A percentile compares a stretch with the other conserved stretches of the same genome.
phyloP scores from a whole-genome alignment of 1,140 invertebrate species.

The Caenorhabditis remanei region DNA sequence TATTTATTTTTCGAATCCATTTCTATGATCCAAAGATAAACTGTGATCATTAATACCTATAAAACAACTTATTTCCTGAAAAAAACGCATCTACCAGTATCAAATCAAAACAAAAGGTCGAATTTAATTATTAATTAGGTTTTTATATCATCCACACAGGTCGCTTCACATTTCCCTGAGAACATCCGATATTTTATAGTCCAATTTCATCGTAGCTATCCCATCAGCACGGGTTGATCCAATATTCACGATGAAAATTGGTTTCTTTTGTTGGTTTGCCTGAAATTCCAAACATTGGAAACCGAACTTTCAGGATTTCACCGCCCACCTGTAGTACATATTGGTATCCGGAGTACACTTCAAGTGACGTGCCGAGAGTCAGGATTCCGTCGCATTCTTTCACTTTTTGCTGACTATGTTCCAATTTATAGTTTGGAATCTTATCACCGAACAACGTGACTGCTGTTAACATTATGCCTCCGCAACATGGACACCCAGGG shows the following conservation, averaged over 20 bases:
- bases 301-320: too few species aligned
- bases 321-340: conserved; percentile 84
- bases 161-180: conserved; percentile 60
- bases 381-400: conserved; percentile 85
- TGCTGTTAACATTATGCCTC: conserved; percentile 87
- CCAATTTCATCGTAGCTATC: conserved; percentile 79
- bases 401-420: conserved; percentile 83
- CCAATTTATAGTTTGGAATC: conserved; percentile 84
- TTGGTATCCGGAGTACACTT: conserved; percentile 84
- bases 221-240: conserved; percentile 89
- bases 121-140: too few species aligned
- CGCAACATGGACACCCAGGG: conserved; percentile 86
- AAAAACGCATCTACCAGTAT: too few species aligned
- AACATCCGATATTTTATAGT: conserved; percentile 70
- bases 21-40: too few species aligned
- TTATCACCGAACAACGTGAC: conserved; percentile 97
- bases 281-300: conserved; percentile 56
- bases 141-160: too few species aligned
- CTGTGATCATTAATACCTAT: too few species aligned
- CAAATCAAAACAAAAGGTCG: too few species aligned
- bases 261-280: conserved; percentile 82
- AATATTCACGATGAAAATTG: conserved; percentile 90
- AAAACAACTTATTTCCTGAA: too few species aligned
- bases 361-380: conserved; percentile 90
- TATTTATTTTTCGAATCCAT: too few species aligned